These are phyloP conservation scores for Drosophila putrida DNA, from an alignment of 2,888 invertebrate genomes.

Conservation along the genomic window DNA sequence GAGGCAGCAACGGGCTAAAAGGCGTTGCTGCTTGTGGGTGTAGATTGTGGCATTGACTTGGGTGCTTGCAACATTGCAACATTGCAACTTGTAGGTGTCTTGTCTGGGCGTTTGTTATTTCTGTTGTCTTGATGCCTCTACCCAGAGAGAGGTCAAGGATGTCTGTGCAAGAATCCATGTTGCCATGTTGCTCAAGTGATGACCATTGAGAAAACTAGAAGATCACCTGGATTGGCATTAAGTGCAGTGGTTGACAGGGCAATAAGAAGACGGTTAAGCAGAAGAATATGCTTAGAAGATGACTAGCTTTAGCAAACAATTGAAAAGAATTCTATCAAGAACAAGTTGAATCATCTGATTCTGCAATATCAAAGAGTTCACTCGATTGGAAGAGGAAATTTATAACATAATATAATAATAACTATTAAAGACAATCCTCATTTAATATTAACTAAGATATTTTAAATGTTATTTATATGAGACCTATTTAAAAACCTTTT, in stretches of 20 bases:
- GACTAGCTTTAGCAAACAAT: background rate
- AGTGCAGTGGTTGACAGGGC: background rate
- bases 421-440: too few species aligned
- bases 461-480: background rate
- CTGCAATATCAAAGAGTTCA: background rate
- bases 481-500: background rate
- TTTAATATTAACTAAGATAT: too few species aligned
- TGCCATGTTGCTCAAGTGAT: conserved; percentile 44
- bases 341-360: background rate
- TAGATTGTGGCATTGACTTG: conserved; percentile 40
- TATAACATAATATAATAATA: too few species aligned
- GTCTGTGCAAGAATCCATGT: conserved; percentile 41
- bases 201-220: conserved; percentile 45
- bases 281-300: background rate
- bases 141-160: conserved; percentile 69
- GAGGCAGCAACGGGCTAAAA: conserved; percentile 6
- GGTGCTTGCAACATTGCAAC: conserved; percentile 15
- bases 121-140: conserved; percentile 39
- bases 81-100: conserved; percentile 63
- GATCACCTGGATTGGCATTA: conserved; percentile 42
- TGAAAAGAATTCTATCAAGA: background rate
- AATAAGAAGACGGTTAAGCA: background rate
- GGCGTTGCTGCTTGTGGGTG: conserved; percentile 56
- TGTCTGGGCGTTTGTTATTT: conserved; percentile 60
- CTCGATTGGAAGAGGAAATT: background rate